Conservation (phyloP, 2,113 vertebrate species). For the Ctenomys sociabilis region DNA sequence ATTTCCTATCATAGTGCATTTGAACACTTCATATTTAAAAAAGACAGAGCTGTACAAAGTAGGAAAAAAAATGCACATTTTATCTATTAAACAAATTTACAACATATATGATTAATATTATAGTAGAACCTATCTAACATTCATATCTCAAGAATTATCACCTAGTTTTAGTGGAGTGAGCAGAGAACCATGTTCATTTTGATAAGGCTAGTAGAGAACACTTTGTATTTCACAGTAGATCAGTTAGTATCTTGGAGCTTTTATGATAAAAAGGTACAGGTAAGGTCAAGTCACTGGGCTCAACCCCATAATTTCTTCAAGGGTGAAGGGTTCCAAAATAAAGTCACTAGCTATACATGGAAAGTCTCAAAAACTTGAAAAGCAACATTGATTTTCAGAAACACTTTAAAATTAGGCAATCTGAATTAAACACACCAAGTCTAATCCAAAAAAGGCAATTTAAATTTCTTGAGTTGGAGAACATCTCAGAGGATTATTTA, state of each 20-base stretch:
- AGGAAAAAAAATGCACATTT: constrained; percentile 83
- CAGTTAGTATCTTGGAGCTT: constrained; percentile 65
- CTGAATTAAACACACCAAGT: constrained; percentile 48
- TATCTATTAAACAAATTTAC: constrained; percentile 81
- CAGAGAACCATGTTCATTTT: constrained; percentile 57
- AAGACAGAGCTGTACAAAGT: constrained; percentile 85
- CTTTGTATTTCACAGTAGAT: constrained; percentile 72
- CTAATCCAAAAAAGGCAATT: constrained; percentile 54
- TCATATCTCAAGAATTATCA: constrained; percentile 69
- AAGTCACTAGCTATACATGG: constrained; percentile 43
- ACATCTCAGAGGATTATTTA: constrained; percentile 9
- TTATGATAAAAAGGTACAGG: constrained; percentile 51
- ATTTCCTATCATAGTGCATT: constrained; percentile 82
- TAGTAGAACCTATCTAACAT: constrained; percentile 58
- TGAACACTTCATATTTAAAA: constrained; percentile 85
- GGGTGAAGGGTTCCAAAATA: constrained; percentile 29
- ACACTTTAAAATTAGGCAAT: constrained; percentile 44
- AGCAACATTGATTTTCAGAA: constrained; percentile 63
- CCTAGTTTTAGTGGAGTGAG: constrained; percentile 57
- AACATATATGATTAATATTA: constrained; percentile 76
- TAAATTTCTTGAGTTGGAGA: constrained; percentile 34
- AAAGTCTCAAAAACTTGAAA: constrained; percentile 49
- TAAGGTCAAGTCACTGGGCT: background rate
- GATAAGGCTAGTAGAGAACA: constrained; percentile 66
- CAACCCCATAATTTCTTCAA: constrained; percentile 44